These are phyloP conservation scores for Masticophis lateralis DNA, from an alignment of 2,797 vertebrate genomes.

Conservation along the genomic window DNA sequence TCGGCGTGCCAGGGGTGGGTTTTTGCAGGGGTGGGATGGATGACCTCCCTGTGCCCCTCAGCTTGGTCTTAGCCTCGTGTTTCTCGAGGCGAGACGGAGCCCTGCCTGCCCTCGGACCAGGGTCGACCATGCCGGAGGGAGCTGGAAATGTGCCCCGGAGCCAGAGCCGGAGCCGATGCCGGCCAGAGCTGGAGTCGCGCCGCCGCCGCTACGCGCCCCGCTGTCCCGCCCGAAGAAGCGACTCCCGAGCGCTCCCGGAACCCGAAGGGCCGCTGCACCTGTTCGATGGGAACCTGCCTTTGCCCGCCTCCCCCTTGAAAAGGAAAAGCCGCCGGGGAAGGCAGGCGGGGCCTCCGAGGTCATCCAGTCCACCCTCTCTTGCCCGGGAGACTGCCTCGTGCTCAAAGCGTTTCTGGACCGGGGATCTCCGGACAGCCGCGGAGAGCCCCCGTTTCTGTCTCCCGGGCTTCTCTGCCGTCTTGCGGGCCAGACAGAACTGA, in stretches of 20 bases:
- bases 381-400: background rate
- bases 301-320: background rate
- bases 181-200: no score
- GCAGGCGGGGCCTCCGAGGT: background rate
- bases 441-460: background rate
- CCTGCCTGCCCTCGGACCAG: background rate
- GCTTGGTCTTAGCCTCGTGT: background rate
- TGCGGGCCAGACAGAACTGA: background rate
- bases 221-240: background rate
- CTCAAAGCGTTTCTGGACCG: background rate
- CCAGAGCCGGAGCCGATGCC: no score
- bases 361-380: background rate
- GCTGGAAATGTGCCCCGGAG: no score
- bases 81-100: background rate
- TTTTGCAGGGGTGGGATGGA: background rate
- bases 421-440: background rate
- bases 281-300: background rate
- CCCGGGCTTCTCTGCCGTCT: background rate
- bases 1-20: no score
- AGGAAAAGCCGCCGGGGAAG: background rate
- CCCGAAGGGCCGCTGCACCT: background rate
- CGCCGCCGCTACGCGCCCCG: no score
- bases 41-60: background rate
- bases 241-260: background rate
- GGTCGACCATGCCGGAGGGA: background rate